Base-by-base conservation (phyloP, 2,113 vertebrate genomes). In the Rhineura floridana region DNA sequence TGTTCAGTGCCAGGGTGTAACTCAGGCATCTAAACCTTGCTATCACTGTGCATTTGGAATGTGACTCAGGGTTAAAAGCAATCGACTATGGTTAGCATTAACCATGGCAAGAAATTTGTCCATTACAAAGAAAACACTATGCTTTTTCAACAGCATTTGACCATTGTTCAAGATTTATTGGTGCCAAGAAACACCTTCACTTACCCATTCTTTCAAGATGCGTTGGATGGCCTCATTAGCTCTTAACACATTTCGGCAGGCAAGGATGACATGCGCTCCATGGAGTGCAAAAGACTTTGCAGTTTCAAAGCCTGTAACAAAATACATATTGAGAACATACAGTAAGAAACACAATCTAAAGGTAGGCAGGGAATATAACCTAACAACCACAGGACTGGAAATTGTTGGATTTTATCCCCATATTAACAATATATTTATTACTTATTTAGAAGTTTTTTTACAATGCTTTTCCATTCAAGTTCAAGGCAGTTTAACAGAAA, bases 261-360 rank as follows among this genome's bases (percentile, higher is more conserved):
- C 99, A 92, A 99, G 95, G 96, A 99, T 97, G 76, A 99, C 98
- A 0, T 97, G 96, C 0, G 98, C 98, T 23, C 99, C 99, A 0
- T 99, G 99, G 70, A 99, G 97, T 55, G 99, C 98, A 44, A 99
- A 98, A 80, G 99, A 98, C 93, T 98, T 98, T 6, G 99, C 98
- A 0, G 98, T 98, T 95, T 99, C 99, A 89, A 99, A 99, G 91
- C 99, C 99, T 99, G 87, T 2, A 81, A 93, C 69, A 93, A 91
- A 97, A 93, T 67, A 94, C 86, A 42, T 62, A 87, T 96, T 93
- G 94, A 95, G 92, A 96, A 55, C 92, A 95, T 92, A 36, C 85
- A 77, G 83, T 90, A 80, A 15, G 19, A 30, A 63, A 65, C 69
- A 39, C 19, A n/a, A 69, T 52, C 25, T 50, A 39, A 77, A 50